Percentiles rank a stretch among this genome's conserved stretches.
Evolutionary conservation across 2,888 invertebrate genomes (phyloP).

Genomic region (Molorchus minor): DNA sequence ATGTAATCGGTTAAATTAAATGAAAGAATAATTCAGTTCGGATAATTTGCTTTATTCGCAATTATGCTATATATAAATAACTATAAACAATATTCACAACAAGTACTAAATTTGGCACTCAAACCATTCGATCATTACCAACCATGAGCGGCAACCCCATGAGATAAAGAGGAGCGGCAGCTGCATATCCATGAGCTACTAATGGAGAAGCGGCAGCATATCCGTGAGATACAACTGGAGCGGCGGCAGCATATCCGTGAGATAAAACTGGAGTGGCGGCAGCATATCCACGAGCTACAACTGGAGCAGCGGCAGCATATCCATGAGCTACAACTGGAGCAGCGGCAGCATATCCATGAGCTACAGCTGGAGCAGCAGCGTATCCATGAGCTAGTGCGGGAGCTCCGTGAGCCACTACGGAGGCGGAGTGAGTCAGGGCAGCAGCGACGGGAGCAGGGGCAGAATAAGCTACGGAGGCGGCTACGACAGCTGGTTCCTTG

Average conservation of each 20-base stretch:
- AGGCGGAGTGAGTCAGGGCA: background rate
- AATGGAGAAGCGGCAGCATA: constrained; percentile 22
- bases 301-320: constrained; percentile 33
- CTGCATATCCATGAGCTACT: constrained; percentile 5
- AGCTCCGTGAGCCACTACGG: constrained; percentile 29
- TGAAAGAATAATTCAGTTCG: too few species aligned
- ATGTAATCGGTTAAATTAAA: too few species aligned
- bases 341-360: constrained; percentile 35
- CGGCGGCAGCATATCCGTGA: constrained; percentile 32
- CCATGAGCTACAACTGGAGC: constrained; percentile 27
- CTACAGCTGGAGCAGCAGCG: constrained; percentile 37
- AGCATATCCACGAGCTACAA: constrained; percentile 26
- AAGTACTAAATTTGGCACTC: constrained; percentile 8
- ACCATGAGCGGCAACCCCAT: constrained; percentile 6
- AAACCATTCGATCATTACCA: constrained; percentile 6
- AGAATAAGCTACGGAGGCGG: constrained; percentile 33
- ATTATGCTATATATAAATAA: constrained; percentile 24
- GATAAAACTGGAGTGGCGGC: constrained; percentile 39
- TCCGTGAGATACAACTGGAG: constrained; percentile 26
- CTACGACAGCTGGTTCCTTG: constrained; percentile 57
- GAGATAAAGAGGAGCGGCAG: background rate
- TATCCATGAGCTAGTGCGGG: constrained; percentile 44
- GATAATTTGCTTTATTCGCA: constrained; percentile 17
- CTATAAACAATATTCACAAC: constrained; percentile 22
- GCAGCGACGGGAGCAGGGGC: constrained; percentile 26